Conservation (phyloP, 2,888 invertebrate species). For the Clusia tigrina region DNA sequence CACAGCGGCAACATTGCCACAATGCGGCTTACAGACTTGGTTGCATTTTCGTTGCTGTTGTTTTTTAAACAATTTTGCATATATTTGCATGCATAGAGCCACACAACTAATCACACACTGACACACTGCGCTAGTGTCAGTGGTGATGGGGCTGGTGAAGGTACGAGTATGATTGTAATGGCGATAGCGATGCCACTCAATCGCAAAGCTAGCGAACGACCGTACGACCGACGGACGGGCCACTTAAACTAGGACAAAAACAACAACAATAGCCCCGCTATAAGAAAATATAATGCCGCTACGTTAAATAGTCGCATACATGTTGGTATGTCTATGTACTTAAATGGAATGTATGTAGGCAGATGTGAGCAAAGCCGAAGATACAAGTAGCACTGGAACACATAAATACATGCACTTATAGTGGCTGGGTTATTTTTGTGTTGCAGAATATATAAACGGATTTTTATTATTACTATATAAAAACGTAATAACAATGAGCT, state of each 20-base stretch:
- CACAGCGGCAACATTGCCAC: not conserved
- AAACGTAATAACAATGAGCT: too few species aligned
- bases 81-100: constrained; percentile 20
- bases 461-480: not conserved
- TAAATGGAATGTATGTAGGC: too few species aligned
- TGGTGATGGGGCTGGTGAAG: not conserved
- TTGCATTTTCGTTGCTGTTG: constrained; percentile 38
- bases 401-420: too few species aligned
- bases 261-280: constrained; percentile 27
- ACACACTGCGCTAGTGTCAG: constrained; percentile 14
- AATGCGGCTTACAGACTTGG: constrained; percentile 31
- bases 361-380: too few species aligned
- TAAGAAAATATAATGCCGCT: too few species aligned
- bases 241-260: constrained; percentile 51
- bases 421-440: too few species aligned
- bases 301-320: too few species aligned
- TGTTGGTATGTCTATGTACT: too few species aligned
- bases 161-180: constrained; percentile 10
- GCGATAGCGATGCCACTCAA: constrained; percentile 8
- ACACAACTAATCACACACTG: constrained; percentile 19
- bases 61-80: constrained; percentile 30
- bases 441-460: not conserved
- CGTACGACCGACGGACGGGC: constrained; percentile 44
- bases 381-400: too few species aligned
- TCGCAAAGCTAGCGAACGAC: constrained; percentile 16